Evolutionary conservation across 2,113 vertebrate genomes (phyloP), one percentile per base, ranked within the genome.

Genomic region (Proterorhinus semilunaris): DNA sequence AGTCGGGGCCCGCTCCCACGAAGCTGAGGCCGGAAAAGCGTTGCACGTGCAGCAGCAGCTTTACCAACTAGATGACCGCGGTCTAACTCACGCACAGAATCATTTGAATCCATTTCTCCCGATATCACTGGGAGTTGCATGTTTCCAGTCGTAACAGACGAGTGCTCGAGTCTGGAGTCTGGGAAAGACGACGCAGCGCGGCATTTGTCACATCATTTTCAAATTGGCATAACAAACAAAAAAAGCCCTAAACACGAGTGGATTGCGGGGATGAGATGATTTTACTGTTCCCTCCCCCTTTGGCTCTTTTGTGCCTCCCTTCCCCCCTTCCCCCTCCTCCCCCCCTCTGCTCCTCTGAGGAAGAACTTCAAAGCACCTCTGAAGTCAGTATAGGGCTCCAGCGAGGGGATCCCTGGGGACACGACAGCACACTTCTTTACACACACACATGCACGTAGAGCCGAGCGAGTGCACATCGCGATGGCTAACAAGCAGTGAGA

Each of bases 331-430:
- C 53, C 52, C 17, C 48, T 59, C 64, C 77, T 71, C 77, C 74
- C 73, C 55, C 74, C 72, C 78, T 80, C 80, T 71, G 84, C 75
- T 74, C 16, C 66, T 78, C 76, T 72, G 65, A 83, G 62, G 73
- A 78, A 65, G 54, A 85, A 90, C 86, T 88, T 91, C 90, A 91
- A 89, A 91, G 92, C 73, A 67, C 61, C 86, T 90, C 80, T 91
- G 86, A 84, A 91, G 86, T 89, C 81, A 76, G 80, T 74, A 77
- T 74, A 75, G 75, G 74, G 82, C 65, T 83, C 27, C 27, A 36
- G 27, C 27, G 4, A 72, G 70, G 59, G 69, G 71, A 81, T 83
- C 83, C 81, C 85, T 78, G 83, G 81, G 83, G 69, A 71, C 68
- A 46, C 54, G 43, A 68, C 63, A 62, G 57, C 74, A 75, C 69